These are phyloP conservation scores for Muntiacus muntjak DNA, from an alignment of 2,113 vertebrate genomes.

Conservation along the genomic window DNA sequence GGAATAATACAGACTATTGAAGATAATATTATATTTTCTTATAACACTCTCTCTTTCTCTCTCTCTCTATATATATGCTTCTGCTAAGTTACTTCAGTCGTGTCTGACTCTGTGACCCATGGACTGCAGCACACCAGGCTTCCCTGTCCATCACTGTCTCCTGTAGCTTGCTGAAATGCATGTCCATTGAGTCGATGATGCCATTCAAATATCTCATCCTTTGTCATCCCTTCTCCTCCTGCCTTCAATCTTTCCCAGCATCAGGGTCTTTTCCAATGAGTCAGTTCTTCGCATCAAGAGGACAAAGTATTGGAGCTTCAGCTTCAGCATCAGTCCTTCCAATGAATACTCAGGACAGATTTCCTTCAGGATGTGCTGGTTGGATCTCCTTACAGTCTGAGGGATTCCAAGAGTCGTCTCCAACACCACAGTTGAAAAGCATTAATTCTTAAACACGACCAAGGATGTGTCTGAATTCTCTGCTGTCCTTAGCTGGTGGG, in stretches of 20 bases:
- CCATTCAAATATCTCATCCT: background rate
- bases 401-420: background rate
- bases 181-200: background rate
- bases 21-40: background rate
- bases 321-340: background rate
- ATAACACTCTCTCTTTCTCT: too few species aligned
- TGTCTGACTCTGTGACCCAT: background rate
- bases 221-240: too few species aligned
- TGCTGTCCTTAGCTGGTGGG: background rate
- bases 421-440: background rate
- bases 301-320: background rate
- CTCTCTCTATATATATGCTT: too few species aligned
- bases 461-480: background rate
- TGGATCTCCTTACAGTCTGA: background rate
- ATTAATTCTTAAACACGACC: background rate
- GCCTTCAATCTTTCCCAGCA: background rate
- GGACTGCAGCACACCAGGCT: background rate
- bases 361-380: background rate
- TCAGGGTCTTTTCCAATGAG: background rate
- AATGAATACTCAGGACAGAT: background rate
- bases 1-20: background rate
- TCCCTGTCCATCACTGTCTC: background rate
- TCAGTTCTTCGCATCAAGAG: rapidly evolving
- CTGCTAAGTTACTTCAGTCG: background rate
- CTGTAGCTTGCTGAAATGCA: rapidly evolving